Percentiles rank a stretch among this genome's conserved stretches.
phyloP scores from a whole-genome alignment of 2,888 invertebrate species.

The Metellina segmentata region DNA sequence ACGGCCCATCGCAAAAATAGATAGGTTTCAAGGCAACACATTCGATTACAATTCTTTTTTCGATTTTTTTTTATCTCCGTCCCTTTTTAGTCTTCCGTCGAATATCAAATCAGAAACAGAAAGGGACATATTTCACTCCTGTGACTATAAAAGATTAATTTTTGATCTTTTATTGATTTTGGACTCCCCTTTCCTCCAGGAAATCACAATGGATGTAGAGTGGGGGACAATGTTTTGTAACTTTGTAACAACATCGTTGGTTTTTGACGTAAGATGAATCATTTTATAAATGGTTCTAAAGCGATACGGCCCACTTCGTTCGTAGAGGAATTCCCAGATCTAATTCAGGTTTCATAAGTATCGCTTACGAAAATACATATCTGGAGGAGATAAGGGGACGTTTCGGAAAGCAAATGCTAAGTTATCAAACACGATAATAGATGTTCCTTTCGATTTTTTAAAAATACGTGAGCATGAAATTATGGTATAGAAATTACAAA shows the following conservation, averaged over 20 bases:
- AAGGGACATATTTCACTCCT: slow-evolving; percentile 36
- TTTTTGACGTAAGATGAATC: slow-evolving; percentile 34
- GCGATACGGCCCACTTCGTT: background rate
- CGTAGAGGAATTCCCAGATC: background rate
- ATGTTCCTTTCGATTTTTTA: background rate
- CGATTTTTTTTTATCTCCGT: background rate
- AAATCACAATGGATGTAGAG: background rate
- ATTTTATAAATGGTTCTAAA: slow-evolving; percentile 32
- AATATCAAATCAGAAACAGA: slow-evolving; percentile 43
- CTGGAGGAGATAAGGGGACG: background rate
- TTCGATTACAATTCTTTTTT: slow-evolving; percentile 52
- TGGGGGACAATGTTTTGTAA: background rate
- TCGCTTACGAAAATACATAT: background rate
- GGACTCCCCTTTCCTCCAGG: background rate
- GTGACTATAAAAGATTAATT: slow-evolving; percentile 63
- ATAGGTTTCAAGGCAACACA: slow-evolving; percentile 52
- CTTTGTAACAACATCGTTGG: slow-evolving; percentile 3
- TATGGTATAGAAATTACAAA: too few relatives aligned
- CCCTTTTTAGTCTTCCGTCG: slow-evolving; percentile 12
- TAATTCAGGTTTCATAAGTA: background rate
- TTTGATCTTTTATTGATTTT: slow-evolving; percentile 31
- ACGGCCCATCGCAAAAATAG: slow-evolving; percentile 35
- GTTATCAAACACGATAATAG: background rate
- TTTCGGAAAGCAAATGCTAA: background rate
- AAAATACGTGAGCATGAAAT: too few relatives aligned